A percentile compares a stretch with the other conserved stretches of the same genome.
Conservation (phyloP, 2,888 invertebrate species). For the Polydrusus cervinus region DNA sequence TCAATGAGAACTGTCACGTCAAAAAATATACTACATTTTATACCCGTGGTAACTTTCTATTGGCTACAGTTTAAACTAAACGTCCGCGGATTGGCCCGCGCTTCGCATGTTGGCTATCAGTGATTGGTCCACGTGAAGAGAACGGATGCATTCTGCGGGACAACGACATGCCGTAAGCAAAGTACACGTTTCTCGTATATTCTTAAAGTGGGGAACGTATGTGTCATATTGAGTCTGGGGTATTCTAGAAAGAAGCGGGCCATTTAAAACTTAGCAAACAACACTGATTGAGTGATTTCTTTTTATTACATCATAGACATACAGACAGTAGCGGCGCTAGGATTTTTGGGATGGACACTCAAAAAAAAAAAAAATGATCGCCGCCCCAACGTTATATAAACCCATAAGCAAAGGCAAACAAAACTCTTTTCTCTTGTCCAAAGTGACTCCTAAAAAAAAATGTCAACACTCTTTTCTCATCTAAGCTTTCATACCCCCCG, state of each 20-base stretch:
- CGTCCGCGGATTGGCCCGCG: conserved; percentile 71
- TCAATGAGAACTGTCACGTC: conserved; percentile 42
- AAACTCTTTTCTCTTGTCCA: no score
- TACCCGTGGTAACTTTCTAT: conserved; percentile 75
- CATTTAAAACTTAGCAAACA: conserved; percentile 11
- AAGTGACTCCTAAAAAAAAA: no score
- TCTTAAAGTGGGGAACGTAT: conserved; percentile 42
- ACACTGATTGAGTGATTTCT: background rate
- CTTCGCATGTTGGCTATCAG: conserved; percentile 74
- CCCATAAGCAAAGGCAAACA: no score
- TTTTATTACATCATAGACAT: background rate
- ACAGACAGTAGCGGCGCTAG: no score
- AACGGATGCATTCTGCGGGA: conserved; percentile 22
- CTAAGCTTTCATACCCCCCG: no score
- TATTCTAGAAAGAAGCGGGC: conserved; percentile 30
- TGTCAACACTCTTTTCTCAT: no score
- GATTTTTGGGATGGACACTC: no score
- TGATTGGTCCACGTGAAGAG: conserved; percentile 80
- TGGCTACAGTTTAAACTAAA: conserved; percentile 72
- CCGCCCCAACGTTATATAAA: no score
- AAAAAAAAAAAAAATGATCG: no score
- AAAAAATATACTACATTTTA: conserved; percentile 63
- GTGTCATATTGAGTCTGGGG: conserved; percentile 25
- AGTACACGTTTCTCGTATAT: conserved; percentile 24
- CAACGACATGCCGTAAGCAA: conserved; percentile 25